Conservation (phyloP, 2,888 invertebrate species). For the Emmelina monodactyla region DNA sequence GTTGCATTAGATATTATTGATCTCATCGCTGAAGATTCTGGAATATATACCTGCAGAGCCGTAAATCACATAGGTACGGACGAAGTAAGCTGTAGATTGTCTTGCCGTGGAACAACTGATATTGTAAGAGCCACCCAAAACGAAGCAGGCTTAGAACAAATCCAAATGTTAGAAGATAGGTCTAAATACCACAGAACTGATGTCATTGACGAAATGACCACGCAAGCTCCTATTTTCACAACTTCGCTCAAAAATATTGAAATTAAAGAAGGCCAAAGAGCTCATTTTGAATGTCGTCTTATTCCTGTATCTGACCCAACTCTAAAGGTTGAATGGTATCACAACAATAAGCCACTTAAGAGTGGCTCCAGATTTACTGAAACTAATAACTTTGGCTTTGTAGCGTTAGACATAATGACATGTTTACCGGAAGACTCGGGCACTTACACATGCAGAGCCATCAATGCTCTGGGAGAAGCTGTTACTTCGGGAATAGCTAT, state of each 20-base stretch:
- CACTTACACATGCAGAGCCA: conserved; percentile 92
- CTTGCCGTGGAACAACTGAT: conserved; percentile 79
- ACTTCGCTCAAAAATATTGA: conserved; percentile 91
- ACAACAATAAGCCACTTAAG: conserved; percentile 88
- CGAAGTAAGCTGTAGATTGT: conserved; percentile 78
- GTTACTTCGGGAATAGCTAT: conserved; percentile 88
- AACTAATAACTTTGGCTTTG: conserved; percentile 97
- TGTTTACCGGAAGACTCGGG: conserved; percentile 97
- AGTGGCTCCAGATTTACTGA: conserved; percentile 95
- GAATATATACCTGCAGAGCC: conserved; percentile 92
- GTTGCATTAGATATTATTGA: conserved; percentile 97
- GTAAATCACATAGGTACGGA: conserved; percentile 90
- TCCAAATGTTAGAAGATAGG: conserved; percentile 87
- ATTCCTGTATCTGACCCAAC: conserved; percentile 94
- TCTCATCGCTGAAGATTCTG: conserved; percentile 94
- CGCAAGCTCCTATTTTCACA: conserved; percentile 92
- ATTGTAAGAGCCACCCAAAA: conserved; percentile 87
- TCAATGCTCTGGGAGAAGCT: conserved; percentile 91
- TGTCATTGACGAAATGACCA: conserved; percentile 81
- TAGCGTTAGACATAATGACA: conserved; percentile 94
- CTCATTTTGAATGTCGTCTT: conserved; percentile 92
- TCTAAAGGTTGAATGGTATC: conserved; percentile 96
- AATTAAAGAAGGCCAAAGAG: conserved; percentile 92
- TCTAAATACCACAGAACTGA: conserved; percentile 79
- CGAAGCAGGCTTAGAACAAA: conserved; percentile 86